phyloP scores from a whole-genome alignment of 2,888 invertebrate species.

The Protonemura montana region DNA sequence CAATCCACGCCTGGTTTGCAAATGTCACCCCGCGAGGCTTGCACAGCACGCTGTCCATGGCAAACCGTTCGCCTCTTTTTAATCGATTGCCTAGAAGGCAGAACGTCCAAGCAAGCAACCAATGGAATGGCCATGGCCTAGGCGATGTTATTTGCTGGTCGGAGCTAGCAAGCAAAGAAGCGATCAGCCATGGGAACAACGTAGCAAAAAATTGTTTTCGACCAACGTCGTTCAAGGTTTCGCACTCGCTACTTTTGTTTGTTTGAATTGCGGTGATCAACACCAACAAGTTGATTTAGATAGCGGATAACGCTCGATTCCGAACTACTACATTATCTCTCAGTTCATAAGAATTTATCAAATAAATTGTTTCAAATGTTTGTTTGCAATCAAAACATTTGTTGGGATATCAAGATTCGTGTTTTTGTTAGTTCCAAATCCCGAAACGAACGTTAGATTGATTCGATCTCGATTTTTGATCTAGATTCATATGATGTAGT shows the following conservation, averaged over 20 bases:
- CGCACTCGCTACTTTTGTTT: not conserved
- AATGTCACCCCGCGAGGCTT: constrained; percentile 1
- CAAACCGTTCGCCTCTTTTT: not conserved
- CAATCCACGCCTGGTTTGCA: not conserved
- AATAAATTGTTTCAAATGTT: too few relatives aligned
- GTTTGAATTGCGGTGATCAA: not conserved
- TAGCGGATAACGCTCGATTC: not conserved
- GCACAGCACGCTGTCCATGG: not conserved
- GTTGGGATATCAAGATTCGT: too few relatives aligned
- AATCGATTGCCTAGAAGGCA: not conserved
- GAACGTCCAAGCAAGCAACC: not conserved
- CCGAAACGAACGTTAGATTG: too few relatives aligned
- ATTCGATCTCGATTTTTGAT: too few relatives aligned
- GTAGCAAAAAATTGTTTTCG: not conserved
- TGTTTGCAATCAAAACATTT: too few relatives aligned
- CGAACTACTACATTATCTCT: too few relatives aligned
- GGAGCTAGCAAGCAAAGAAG: not conserved
- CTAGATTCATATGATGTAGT: too few relatives aligned
- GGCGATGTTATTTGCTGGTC: too few relatives aligned
- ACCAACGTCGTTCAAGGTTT: not conserved
- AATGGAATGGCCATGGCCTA: not conserved
- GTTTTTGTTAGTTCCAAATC: too few relatives aligned
- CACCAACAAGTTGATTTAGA: not conserved
- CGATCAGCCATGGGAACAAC: not conserved
- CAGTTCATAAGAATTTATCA: too few relatives aligned